Base-by-base conservation (phyloP, 2,888 invertebrate genomes). In the Aleiodes alternator region DNA sequence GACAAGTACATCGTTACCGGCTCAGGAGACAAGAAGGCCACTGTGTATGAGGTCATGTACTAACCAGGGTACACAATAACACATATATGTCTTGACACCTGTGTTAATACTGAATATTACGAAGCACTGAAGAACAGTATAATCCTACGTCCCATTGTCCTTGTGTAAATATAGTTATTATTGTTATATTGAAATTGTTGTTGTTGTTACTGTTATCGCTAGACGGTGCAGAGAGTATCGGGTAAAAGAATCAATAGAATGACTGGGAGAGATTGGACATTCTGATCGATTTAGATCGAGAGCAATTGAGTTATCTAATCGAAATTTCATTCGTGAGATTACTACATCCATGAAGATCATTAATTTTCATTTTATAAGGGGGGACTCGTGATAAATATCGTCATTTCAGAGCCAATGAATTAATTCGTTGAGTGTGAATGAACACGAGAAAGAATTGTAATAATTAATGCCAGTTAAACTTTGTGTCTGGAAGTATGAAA, bases 1-100 rank as follows among this genome's bases (percentile, higher is more conserved):
- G 98, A 99, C 92, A 98, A 98, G 91, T 98, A 96, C 91, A 98
- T 99, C 86, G 97, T 98, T 85, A 98, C 98, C 61, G 98, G 98
- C 79, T 98, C 98, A 43, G 98, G 98, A 77, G 98, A 98, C 91
- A 98, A 98, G 91, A 98, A 98, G 90, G 98, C 98, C 82, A 98
- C 98, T 69, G 95, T 98, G 81, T 98, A 98, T 91, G 98, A 98
- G 93, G 98, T 98, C 85, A 94, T 96, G 90, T 97, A 96, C 91
- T 96, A 80, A 77, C 76, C 51, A 74, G 74, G 69, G 64, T 69
- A 59, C 72, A 75, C 57, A 55, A 16, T 72, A 31, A 69, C 71
- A 61, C 70, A 71, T 14, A 11, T 11, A 75, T 29, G 29, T 14
- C 14, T 7, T 11, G 31, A 29, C 68, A 43, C 56, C 53, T 69